Evolutionary conservation across 1,140 invertebrate genomes (phyloP).

Genomic region (Achroia grisella): DNA sequence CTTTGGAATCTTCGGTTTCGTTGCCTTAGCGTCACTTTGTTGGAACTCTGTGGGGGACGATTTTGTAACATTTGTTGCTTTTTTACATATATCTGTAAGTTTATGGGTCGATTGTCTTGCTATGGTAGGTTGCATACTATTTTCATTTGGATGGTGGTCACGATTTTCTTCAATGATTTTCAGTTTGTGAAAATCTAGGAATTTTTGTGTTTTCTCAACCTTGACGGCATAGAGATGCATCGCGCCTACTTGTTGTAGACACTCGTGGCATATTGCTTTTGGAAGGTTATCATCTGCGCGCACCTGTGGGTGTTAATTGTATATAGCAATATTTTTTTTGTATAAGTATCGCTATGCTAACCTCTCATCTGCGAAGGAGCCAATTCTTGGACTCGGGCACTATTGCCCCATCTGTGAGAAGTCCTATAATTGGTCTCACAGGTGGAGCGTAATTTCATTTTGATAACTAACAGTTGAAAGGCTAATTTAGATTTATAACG

Average conservation of each 20-base stretch:
- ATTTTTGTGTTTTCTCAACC: constrained; percentile 63
- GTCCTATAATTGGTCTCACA: too few relatives aligned
- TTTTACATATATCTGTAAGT: constrained; percentile 12
- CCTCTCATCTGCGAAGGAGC: too few relatives aligned
- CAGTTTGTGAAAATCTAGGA: constrained; percentile 50
- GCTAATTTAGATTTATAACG: too few relatives aligned
- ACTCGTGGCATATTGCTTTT: constrained; percentile 67
- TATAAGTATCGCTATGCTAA: too few relatives aligned
- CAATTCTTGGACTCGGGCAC: too few relatives aligned
- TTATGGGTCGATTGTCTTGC: constrained; percentile 23
- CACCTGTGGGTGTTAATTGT: constrained; percentile 31
- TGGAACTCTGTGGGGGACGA: constrained; percentile 26
- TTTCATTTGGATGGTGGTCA: constrained; percentile 14
- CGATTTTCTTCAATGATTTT: constrained; percentile 36
- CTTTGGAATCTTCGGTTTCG: constrained; percentile 24
- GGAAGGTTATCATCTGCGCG: constrained; percentile 54
- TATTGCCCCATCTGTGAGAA: too few relatives aligned
- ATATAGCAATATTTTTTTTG: too few relatives aligned
- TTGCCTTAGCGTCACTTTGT: constrained; percentile 36
- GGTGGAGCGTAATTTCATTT: too few relatives aligned
- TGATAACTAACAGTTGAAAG: too few relatives aligned
- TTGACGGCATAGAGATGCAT: constrained; percentile 51
- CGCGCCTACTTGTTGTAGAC: constrained; percentile 47
- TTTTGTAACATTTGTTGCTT: constrained; percentile 11
- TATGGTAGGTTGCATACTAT: constrained; percentile 25